A percentile compares a stretch with the other conserved stretches of the same genome.
phyloP scores from a whole-genome alignment of 2,888 invertebrate species.

The Mayetiola destructor region DNA sequence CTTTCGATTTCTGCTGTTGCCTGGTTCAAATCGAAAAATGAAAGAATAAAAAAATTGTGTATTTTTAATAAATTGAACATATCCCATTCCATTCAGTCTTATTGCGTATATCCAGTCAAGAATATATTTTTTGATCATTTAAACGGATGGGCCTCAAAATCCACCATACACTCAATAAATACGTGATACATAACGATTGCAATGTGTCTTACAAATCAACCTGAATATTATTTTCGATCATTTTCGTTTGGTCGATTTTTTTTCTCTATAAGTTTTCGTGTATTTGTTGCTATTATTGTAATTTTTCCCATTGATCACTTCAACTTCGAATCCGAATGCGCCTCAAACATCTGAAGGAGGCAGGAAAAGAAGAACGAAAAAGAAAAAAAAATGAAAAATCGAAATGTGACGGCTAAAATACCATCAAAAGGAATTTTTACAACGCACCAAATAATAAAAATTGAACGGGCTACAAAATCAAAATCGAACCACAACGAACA shows the following conservation, averaged over 20 bases:
- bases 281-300: no score
- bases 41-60: no score
- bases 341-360: not conserved
- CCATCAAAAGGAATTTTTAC: constrained; percentile 5
- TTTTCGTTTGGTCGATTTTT: not conserved
- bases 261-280: no score
- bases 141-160: constrained; percentile 5
- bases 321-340: not conserved
- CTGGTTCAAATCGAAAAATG: constrained; percentile 1
- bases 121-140: constrained; percentile 1
- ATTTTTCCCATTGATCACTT: not conserved
- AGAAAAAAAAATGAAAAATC: constrained; percentile 13
- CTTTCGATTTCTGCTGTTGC: not conserved
- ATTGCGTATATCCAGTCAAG: not conserved
- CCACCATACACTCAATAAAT: constrained; percentile 4
- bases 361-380: no score
- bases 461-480: no score
- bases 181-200: constrained; percentile 12
- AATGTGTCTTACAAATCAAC: constrained; percentile 12
- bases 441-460: no score
- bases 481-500: constrained; percentile 2
- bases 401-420: not conserved
- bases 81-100: constrained; percentile 3
- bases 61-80: constrained; percentile 10
- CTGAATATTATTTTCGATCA: constrained; percentile 11